Conservation (phyloP, 2,888 invertebrate species). For the Sminthurides aquaticus region DNA sequence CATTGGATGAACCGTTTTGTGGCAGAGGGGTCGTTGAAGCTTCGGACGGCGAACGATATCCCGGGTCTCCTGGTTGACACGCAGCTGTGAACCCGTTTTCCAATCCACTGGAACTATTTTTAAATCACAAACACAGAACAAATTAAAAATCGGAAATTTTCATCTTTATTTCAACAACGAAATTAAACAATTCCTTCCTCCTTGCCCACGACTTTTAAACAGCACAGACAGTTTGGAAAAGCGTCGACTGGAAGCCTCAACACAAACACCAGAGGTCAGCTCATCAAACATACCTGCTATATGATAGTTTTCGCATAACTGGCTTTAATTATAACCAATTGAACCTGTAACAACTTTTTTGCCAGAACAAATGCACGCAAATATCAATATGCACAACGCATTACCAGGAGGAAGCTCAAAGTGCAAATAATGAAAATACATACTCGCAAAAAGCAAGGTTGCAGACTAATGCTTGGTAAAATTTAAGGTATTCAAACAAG, state of each 20-base stretch:
- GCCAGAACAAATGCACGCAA: too few relatives aligned
- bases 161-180: too few relatives aligned
- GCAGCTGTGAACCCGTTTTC: slow-evolving; percentile 16
- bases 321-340: too few relatives aligned
- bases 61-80: neutral
- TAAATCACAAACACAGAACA: neutral
- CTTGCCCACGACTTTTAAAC: neutral
- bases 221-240: neutral
- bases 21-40: neutral
- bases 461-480: too few relatives aligned
- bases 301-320: too few relatives aligned
- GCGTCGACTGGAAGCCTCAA: neutral
- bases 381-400: too few relatives aligned
- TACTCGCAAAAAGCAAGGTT: neutral
- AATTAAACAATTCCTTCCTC: neutral
- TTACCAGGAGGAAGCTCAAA: neutral
- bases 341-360: too few relatives aligned
- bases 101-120: slow-evolving; percentile 10
- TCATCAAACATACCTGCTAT: too few relatives aligned
- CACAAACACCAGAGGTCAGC: too few relatives aligned
- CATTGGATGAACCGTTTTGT: slow-evolving; percentile 9
- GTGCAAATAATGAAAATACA: neutral
- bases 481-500: too few relatives aligned
- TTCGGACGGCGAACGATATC: neutral
- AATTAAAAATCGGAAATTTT: too few relatives aligned